Conservation (phyloP, 2,797 vertebrate species). For the Phoeniculus purpureus region DNA sequence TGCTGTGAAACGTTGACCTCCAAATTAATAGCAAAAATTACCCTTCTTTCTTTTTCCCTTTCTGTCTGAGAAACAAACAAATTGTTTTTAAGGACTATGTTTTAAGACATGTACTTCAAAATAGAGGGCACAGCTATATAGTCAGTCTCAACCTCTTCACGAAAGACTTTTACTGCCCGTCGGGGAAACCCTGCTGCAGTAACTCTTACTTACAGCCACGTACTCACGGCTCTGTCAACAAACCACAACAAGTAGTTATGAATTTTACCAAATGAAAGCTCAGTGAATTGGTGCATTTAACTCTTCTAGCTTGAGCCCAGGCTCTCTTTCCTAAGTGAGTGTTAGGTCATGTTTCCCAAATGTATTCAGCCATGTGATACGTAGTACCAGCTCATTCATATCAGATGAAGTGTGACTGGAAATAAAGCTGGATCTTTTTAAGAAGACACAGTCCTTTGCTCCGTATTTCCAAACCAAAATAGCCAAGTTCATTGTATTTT, state of each 20-base stretch:
- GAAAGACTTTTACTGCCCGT: not conserved
- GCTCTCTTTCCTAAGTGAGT: slow-evolving; percentile 48
- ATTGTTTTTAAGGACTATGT: not conserved
- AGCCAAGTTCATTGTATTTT: slow-evolving; percentile 71
- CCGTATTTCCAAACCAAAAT: slow-evolving; percentile 72
- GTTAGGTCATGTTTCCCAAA: slow-evolving; percentile 61
- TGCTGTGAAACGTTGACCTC: not conserved
- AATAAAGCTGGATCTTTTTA: slow-evolving; percentile 71
- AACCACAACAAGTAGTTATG: not conserved
- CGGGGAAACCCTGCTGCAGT: not conserved
- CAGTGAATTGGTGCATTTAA: not conserved
- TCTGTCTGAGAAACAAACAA: not conserved
- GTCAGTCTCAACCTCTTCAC: not conserved
- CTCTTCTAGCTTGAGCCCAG: not conserved
- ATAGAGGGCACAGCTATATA: not conserved
- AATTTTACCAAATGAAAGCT: not conserved
- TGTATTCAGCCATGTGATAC: slow-evolving; percentile 68
- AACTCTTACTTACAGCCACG: not conserved
- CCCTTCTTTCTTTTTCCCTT: not conserved
- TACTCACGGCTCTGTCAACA: not conserved
- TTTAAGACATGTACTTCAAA: not conserved
- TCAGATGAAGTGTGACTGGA: slow-evolving; percentile 76
- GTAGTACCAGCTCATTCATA: slow-evolving; percentile 70
- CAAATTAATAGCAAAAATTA: not conserved
- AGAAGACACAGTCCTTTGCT: slow-evolving; percentile 58